Percentiles rank a stretch among this genome's conserved stretches.
Evolutionary conservation across 2,797 vertebrate species (phyloP).

Genomic region (Brachymystax lenok): DNA sequence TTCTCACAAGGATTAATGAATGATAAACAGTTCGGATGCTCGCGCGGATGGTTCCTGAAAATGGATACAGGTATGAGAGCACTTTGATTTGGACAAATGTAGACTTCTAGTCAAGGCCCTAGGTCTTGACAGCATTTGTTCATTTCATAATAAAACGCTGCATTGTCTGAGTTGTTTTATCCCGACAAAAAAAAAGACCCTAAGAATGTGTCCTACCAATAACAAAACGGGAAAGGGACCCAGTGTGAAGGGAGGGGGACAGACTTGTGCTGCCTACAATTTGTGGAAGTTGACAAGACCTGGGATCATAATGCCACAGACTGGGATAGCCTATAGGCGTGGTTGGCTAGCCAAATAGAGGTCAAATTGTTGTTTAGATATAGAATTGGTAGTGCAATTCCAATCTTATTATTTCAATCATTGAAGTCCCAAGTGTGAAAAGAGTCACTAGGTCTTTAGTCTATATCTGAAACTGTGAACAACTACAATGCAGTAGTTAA

Average conservation of each 20-base stretch:
- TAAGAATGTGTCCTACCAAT: not conserved
- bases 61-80: conserved; percentile 75
- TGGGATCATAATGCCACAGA: not conserved
- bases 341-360: not conserved
- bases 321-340: not conserved
- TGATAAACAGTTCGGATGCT: conserved; percentile 48
- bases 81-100: not conserved
- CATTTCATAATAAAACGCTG: not conserved
- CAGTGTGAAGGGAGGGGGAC: not conserved
- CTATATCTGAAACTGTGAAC: not conserved
- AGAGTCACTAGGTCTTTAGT: not conserved
- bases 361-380: not conserved
- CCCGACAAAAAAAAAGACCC: not conserved
- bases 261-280: not conserved
- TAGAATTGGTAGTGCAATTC: not conserved
- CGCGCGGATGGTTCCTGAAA: conserved; percentile 42
- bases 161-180: not conserved
- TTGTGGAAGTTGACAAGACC: too few species aligned
- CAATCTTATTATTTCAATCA: not conserved
- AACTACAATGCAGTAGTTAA: not conserved
- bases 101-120: not conserved
- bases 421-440: not conserved
- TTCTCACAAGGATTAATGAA: not conserved
- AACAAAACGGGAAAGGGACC: not conserved
- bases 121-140: not conserved